Evolutionary conservation across 2,888 invertebrate species (phyloP).

Genomic region (Orthonychiurus folsomi): DNA sequence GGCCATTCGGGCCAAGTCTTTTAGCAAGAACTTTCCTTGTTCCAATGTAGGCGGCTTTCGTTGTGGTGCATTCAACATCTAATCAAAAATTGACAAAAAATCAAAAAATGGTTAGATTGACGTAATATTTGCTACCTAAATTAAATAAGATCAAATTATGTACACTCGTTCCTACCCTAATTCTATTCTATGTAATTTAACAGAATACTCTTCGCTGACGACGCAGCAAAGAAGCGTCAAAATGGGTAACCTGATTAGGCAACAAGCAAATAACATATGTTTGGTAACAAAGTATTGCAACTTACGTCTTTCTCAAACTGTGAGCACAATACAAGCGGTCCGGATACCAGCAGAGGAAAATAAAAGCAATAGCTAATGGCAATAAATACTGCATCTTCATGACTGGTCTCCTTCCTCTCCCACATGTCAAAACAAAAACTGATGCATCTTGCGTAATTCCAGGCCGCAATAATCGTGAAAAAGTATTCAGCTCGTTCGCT

Average conservation of each 20-base stretch:
- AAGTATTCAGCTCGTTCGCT: conserved; percentile 29
- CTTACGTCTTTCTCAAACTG: conserved; percentile 54
- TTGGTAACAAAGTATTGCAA: conserved; percentile 2
- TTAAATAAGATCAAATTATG: too few species aligned
- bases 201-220: too few species aligned
- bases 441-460: conserved; percentile 53
- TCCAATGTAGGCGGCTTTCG: background rate
- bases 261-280: too few species aligned
- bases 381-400: conserved; percentile 43
- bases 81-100: conserved; percentile 1
- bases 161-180: too few species aligned
- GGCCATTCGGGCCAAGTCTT: conserved; percentile 47
- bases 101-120: background rate
- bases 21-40: background rate
- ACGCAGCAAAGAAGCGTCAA: too few species aligned
- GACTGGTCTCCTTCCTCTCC: conserved; percentile 17
- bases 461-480: conserved; percentile 62
- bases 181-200: too few species aligned
- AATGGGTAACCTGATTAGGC: too few species aligned
- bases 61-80: too few species aligned
- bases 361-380: conserved; percentile 70
- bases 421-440: conserved; percentile 60
- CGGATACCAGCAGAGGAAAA: conserved; percentile 69
- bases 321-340: conserved; percentile 71
- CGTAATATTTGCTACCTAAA: too few species aligned